Base-by-base conservation (phyloP, 2,797 vertebrate species). In the Acipenser ruthenus region DNA sequence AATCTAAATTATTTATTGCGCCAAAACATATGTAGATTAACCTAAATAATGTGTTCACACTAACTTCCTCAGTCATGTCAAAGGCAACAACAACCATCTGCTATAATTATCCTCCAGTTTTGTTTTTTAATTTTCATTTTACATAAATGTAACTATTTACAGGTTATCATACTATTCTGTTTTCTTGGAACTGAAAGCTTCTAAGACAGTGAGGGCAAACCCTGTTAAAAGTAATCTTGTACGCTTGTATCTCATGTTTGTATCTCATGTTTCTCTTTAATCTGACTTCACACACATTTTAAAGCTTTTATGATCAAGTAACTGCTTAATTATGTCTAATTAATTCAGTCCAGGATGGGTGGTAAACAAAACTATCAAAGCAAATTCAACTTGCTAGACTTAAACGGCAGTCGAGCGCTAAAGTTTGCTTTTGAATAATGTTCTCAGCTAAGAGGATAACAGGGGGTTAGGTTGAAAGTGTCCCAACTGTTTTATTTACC, bases 271-370 rank as follows among this genome's bases (percentile, higher is more conserved):
- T 74, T 84, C 69, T 71, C 79, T 87, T 88, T 86, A 86, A 88
- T 90, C 82, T 88, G 80, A 88, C 84, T 88, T 87, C 82, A 84
- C 80, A 86, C 82, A 84, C 83, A 86, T 82, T 77, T 53, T 60
- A 68, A 66, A 69, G 70, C 50, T 64, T 51, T 85, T 78, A 80
- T 86, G 84, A 90, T 88, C 84, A 89, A 88, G 79, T 88, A 83
- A 87, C 87, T 72, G 77, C 80, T 86, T 88, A 86, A 89, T 87
- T 89, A 81, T 72, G 71, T 77, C 77, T 85, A 88, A 88, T 89
- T 83, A 89, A 87, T 86, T 88, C 79, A 79, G 76, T 84, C 81
- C 81, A 85, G 76, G 85, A 79, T 81, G 82, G 68, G 77, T 37
- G 77, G 82, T 87, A 87, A 90, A 88, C 86, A 86, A 68, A 75